Percentiles rank a stretch among this genome's conserved stretches.
These are phyloP conservation scores for Thaleichthys pacificus DNA, from an alignment of 2,797 vertebrate genomes.

Conservation along the genomic window DNA sequence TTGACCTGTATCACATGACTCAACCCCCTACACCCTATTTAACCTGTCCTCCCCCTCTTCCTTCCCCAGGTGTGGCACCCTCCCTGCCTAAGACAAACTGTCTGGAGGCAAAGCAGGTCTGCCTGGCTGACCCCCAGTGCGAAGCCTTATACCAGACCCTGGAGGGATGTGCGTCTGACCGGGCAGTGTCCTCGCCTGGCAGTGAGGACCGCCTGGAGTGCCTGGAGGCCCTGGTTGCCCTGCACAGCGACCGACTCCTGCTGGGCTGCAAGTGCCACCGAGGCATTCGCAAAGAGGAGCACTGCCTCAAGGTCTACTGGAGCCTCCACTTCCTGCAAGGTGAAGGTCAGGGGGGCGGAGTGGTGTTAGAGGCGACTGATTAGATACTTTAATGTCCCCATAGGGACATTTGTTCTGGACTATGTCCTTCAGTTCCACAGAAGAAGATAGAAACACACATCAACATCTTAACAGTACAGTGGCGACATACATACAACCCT, in stretches of 20 bases:
- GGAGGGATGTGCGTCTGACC: slow-evolving; percentile 77
- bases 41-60: neutral
- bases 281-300: slow-evolving; percentile 82
- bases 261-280: slow-evolving; percentile 86
- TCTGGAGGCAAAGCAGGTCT: slow-evolving; percentile 76
- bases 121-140: slow-evolving; percentile 75
- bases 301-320: slow-evolving; percentile 89
- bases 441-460: too few species aligned
- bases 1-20: neutral
- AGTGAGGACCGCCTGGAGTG: slow-evolving; percentile 73
- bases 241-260: slow-evolving; percentile 76
- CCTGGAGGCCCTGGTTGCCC: slow-evolving; percentile 76
- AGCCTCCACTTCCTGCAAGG: slow-evolving; percentile 83
- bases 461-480: too few species aligned
- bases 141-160: slow-evolving; percentile 78
- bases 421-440: too few species aligned
- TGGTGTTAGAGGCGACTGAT: slow-evolving; percentile 19
- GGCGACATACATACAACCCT: too few species aligned
- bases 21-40: neutral
- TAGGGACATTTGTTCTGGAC: too few species aligned
- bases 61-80: slow-evolving; percentile 41
- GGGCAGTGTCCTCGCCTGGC: slow-evolving; percentile 57
- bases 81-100: slow-evolving; percentile 69
- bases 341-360: slow-evolving; percentile 42
- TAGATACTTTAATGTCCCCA: too few species aligned